Evolutionary conservation across 1,140 invertebrate species (phyloP).

Genomic region (Chironomus striatipennis): DNA sequence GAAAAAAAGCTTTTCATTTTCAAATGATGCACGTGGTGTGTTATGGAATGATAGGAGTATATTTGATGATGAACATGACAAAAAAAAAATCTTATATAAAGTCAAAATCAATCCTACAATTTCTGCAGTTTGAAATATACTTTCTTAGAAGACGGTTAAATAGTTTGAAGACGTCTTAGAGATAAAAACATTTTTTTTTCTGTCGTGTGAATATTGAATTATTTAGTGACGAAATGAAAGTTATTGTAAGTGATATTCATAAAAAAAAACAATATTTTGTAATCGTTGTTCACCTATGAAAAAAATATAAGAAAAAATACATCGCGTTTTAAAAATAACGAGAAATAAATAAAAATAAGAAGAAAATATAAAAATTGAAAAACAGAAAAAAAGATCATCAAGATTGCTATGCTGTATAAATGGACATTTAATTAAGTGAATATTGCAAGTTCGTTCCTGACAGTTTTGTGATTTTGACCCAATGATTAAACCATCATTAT

Average conservation of each 20-base stretch:
- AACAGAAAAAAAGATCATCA: too few relatives aligned
- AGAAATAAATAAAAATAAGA: too few relatives aligned
- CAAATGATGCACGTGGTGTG: background rate
- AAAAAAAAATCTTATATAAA: conserved; percentile 17
- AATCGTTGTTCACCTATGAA: too few relatives aligned
- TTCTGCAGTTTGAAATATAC: background rate
- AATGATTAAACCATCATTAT: too few relatives aligned
- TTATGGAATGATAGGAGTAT: background rate
- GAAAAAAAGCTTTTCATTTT: too few relatives aligned
- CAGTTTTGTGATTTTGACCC: too few relatives aligned
- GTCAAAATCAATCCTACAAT: background rate
- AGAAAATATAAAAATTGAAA: too few relatives aligned
- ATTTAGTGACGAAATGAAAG: conserved; percentile 16
- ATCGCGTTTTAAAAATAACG: too few relatives aligned
- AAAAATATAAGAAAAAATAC: too few relatives aligned
- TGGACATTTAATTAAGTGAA: too few relatives aligned
- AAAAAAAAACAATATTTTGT: background rate
- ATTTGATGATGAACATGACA: conserved; percentile 3
- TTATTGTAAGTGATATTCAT: conserved; percentile 16
- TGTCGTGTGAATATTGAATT: background rate
- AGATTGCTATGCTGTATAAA: too few relatives aligned
- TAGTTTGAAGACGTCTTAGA: background rate
- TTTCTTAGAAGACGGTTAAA: background rate
- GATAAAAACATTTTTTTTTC: background rate
- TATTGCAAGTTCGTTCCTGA: too few relatives aligned